phyloP scores from a whole-genome alignment of 2,113 vertebrate genomes.

The Psilopsiagon aurifrons region DNA sequence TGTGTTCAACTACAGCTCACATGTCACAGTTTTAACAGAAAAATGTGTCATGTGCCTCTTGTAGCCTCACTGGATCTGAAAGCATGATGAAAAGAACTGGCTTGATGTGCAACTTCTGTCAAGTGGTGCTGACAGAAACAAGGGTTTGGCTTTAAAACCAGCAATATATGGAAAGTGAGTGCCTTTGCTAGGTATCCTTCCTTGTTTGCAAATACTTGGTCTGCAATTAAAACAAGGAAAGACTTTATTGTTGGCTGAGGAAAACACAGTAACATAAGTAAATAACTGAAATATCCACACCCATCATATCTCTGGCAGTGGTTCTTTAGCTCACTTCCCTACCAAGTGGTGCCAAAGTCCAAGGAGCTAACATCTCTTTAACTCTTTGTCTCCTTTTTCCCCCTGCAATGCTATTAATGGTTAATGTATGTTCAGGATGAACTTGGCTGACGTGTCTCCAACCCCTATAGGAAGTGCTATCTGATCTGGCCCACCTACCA shows the following conservation, averaged over 20 bases:
- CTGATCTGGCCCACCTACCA: constrained; percentile 7
- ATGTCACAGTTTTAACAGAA: not conserved
- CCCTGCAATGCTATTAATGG: not conserved
- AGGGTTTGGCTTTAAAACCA: not conserved
- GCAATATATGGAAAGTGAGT: not conserved
- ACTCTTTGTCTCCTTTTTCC: not conserved
- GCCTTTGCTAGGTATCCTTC: not conserved
- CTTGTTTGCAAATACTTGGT: constrained; percentile 6
- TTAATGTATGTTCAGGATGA: not conserved
- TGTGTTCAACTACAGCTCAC: not conserved
- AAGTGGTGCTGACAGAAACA: not conserved
- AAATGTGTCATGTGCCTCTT: not conserved
- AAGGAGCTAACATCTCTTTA: constrained; percentile 22
- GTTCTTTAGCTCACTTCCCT: constrained; percentile 22
- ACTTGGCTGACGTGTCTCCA: not conserved
- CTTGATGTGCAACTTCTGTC: not conserved
- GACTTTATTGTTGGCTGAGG: not conserved
- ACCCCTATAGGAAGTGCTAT: not conserved
- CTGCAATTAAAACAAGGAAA: constrained; percentile 19
- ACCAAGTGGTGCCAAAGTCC: constrained; percentile 1
- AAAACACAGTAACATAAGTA: constrained; percentile 31
- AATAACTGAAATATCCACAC: constrained; percentile 52
- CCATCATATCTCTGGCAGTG: constrained; percentile 20
- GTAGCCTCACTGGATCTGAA: not conserved
- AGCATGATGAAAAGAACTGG: not conserved